Conservation (phyloP, 2,797 vertebrate genomes). For the Sparidentex hasta region DNA sequence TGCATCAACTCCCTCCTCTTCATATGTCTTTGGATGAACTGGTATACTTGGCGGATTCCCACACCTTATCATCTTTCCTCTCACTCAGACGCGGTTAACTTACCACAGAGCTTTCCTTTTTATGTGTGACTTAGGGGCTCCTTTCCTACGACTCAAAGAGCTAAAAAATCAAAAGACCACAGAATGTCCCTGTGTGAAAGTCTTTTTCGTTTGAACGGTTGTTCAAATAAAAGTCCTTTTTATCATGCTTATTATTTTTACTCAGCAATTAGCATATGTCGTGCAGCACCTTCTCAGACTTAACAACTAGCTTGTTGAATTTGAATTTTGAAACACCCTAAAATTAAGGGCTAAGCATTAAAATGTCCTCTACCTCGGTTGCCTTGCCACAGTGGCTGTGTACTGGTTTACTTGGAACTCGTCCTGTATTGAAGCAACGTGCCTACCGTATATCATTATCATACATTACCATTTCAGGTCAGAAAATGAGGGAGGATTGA, state of each 20-base stretch:
- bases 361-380: constrained; percentile 26
- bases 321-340: constrained; percentile 1
- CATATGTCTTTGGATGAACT: constrained; percentile 31
- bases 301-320: constrained; percentile 21
- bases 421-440: constrained; percentile 59
- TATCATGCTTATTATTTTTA: constrained; percentile 38
- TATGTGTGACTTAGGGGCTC: constrained; percentile 41
- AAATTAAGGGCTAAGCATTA: constrained; percentile 28
- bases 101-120: constrained; percentile 49
- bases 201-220: constrained; percentile 33
- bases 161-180: constrained; percentile 49
- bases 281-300: constrained; percentile 5
- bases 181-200: constrained; percentile 22
- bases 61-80: constrained; percentile 41
- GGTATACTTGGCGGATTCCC: constrained; percentile 34
- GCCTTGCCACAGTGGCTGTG: constrained; percentile 26
- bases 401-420: constrained; percentile 40
- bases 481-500: constrained; percentile 38
- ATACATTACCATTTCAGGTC: constrained; percentile 67
- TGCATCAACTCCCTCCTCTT: constrained; percentile 29
- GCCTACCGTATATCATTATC: constrained; percentile 65
- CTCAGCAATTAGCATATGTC: constrained; percentile 45
- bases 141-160: constrained; percentile 33
- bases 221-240: constrained; percentile 43
- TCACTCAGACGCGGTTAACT: constrained; percentile 35